phyloP scores from a whole-genome alignment of 2,797 vertebrate genomes.

The Siniperca undulata region DNA sequence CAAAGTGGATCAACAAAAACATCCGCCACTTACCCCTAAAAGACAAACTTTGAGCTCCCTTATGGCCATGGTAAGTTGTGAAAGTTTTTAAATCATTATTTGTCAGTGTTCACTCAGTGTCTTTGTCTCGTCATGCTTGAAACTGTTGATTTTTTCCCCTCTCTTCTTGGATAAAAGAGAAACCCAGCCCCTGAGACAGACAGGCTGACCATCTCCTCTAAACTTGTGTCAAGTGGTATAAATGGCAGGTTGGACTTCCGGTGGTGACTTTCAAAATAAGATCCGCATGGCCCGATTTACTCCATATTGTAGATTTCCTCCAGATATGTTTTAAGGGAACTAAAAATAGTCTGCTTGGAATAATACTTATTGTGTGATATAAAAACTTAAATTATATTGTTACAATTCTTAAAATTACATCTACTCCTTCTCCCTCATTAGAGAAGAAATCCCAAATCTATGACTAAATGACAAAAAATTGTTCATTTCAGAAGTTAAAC shows the following conservation, averaged over 20 bases:
- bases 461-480: neutral
- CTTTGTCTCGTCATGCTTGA: conserved; percentile 75
- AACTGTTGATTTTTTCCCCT: conserved; percentile 31
- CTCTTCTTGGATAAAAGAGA: conserved; percentile 60
- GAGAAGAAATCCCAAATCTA: neutral
- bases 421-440: neutral
- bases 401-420: neutral
- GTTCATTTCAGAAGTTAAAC: neutral
- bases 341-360: neutral
- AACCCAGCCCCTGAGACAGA: conserved; percentile 71
- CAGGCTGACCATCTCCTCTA: conserved; percentile 53
- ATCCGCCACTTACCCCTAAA: conserved; percentile 92
- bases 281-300: accelerated
- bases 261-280: conserved; percentile 50
- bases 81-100: conserved; percentile 68
- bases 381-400: neutral
- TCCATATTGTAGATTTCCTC: neutral
- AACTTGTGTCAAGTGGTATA: accelerated
- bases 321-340: neutral
- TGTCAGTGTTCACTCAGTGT: conserved; percentile 44
- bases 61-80: conserved; percentile 88
- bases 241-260: conserved; percentile 22
- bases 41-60: conserved; percentile 98
- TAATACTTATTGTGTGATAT: neutral
- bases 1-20: conserved; percentile 67